A percentile compares a stretch with the other conserved stretches of the same genome.
Conservation (phyloP, 92 coral and sea anemone genomes). For the Galaxea fascicularis region DNA sequence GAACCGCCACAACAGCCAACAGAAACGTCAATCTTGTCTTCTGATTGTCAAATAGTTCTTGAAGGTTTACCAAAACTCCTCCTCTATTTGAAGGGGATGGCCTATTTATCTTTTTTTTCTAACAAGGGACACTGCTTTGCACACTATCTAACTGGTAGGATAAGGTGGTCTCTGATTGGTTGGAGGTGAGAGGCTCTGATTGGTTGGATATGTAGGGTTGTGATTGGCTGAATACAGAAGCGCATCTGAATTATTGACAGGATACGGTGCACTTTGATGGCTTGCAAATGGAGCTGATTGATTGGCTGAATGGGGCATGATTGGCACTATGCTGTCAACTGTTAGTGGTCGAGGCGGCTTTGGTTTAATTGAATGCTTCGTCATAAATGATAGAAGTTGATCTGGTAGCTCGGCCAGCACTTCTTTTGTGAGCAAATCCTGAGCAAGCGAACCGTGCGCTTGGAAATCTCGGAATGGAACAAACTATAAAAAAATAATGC, state of each 20-base stretch:
- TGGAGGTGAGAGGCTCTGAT: conserved; percentile 22
- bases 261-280: conserved; percentile 45
- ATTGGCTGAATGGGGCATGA: conserved; percentile 53
- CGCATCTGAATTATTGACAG: conserved; percentile 29
- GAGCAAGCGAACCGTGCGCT: conserved; percentile 68
- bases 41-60: too few relatives aligned
- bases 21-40: too few relatives aligned
- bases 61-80: too few relatives aligned
- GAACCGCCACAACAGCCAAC: too few relatives aligned
- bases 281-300: conserved; percentile 56
- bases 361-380: conserved; percentile 64
- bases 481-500: conserved; percentile 69
- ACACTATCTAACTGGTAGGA: background rate
- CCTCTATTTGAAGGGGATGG: too few relatives aligned
- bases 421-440: conserved; percentile 83
- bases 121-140: too few relatives aligned
- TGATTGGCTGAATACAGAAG: conserved; percentile 54
- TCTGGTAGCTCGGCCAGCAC: conserved; percentile 90
- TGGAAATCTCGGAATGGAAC: conserved; percentile 99
- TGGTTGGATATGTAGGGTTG: conserved; percentile 36
- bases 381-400: conserved; percentile 78
- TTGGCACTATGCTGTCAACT: conserved; percentile 64
- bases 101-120: too few relatives aligned
- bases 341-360: conserved; percentile 66
- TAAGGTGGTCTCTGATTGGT: background rate